Conservation (phyloP, 2,888 invertebrate species). For the Drosophila histrio region DNA sequence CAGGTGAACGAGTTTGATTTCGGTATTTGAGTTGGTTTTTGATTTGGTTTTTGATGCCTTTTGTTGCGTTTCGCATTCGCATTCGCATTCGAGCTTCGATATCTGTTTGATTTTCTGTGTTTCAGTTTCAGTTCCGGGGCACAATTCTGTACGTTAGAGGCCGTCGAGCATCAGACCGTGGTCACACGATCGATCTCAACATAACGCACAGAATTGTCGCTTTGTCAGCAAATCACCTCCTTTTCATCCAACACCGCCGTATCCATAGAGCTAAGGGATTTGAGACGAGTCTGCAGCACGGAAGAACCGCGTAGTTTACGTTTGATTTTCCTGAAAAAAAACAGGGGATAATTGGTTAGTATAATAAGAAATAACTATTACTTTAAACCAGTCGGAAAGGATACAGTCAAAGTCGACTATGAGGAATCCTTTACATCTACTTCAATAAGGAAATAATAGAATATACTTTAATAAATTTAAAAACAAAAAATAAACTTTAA, state of each 20-base stretch:
- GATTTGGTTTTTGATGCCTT: constrained; percentile 34
- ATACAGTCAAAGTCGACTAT: too few species aligned
- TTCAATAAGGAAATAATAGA: too few species aligned
- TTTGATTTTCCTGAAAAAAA: constrained; percentile 85
- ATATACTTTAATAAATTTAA: too few species aligned
- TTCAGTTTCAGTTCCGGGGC: constrained; percentile 77
- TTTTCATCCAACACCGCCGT: constrained; percentile 93
- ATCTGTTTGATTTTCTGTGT: constrained; percentile 21
- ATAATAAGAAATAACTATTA: too few species aligned
- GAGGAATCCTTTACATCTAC: too few species aligned
- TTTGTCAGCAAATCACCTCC: constrained; percentile 97
- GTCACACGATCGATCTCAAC: constrained; percentile 95
- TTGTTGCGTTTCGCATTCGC: constrained; percentile 14
- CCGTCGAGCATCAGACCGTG: constrained; percentile 89
- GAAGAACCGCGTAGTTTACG: constrained; percentile 89
- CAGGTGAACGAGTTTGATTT: constrained; percentile 77
- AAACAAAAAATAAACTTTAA: too few species aligned
- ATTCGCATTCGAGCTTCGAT: constrained; percentile 16
- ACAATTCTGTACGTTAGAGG: constrained; percentile 83
- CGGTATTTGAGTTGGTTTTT: constrained; percentile 47
- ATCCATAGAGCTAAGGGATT: constrained; percentile 90
- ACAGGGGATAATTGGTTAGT: too few species aligned
- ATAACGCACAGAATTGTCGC: constrained; percentile 97
- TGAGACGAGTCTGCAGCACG: constrained; percentile 91
- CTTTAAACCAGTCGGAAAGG: too few species aligned